These are phyloP conservation scores for Dipodomys spectabilis DNA, from an alignment of 2,113 vertebrate species.

Conservation along the genomic window DNA sequence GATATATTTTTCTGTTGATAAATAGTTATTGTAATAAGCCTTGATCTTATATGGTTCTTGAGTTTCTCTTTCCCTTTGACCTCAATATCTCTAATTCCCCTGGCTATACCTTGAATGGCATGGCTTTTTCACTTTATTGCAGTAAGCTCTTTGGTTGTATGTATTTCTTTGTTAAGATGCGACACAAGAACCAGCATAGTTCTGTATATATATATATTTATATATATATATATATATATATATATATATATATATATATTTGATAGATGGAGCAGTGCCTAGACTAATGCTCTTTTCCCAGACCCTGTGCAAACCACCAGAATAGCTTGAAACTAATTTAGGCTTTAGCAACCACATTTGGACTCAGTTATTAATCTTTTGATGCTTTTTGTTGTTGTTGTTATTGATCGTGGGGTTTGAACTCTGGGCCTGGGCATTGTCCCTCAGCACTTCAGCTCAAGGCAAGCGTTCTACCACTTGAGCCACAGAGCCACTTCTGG, in stretches of 20 bases:
- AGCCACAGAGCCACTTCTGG: too few relatives aligned
- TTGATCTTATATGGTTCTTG: not conserved
- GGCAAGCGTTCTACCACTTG: too few relatives aligned
- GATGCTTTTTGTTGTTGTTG: not conserved
- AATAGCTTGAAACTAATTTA: conserved; percentile 31
- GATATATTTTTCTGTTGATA: not conserved
- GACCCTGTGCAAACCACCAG: not conserved
- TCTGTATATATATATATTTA: not conserved
- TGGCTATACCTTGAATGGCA: not conserved
- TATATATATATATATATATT: not conserved
- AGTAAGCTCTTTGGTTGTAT: not conserved
- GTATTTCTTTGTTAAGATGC: not conserved
- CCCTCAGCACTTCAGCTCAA: too few relatives aligned
- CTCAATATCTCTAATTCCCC: not conserved
- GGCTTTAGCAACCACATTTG: not conserved
- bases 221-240: not conserved
- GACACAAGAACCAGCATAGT: not conserved
- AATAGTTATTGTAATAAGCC: not conserved
- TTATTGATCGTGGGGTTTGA: too few relatives aligned
- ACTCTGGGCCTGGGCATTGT: too few relatives aligned
- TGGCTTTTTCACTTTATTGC: not conserved
- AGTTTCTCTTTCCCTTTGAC: not conserved
- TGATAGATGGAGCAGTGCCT: not conserved
- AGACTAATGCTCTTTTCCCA: not conserved
- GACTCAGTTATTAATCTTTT: conserved; percentile 2